Evolutionary conservation across 2,888 invertebrate genomes (phyloP), one percentile per base, ranked within the genome.

Genomic region (Dasypolia templi): DNA sequence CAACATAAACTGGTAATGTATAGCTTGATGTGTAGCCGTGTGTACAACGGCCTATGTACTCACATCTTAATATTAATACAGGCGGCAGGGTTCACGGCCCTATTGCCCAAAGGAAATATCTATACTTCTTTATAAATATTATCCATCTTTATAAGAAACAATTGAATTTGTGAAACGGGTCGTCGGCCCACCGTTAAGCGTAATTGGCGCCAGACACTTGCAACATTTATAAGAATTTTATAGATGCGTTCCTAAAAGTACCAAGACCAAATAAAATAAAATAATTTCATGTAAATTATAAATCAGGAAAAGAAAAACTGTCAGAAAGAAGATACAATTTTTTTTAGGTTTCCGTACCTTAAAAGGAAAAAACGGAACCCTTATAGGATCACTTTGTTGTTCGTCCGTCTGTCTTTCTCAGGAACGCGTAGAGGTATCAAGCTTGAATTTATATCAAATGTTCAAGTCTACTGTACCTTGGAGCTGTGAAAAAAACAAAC

Each of bases 61-160:
- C 14, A 65, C 35, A 42, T 12, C 22, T 59, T 44, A 51, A n/a
- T n/a, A n/a, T n/a, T n/a, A n/a, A n/a, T n/a, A n/a, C n/a, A n/a
- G n/a, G n/a, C n/a, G 4, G 0, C 6, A 44, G 17, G 55, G 77
- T 73, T 59, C 59, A 65, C 14, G 6, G 53, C 26, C 22, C 58
- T 64, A 53, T 32, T 12, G 42, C 46, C 32, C 42, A 59, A 42
- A 42, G 32, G 35, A 53, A 64, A 64, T 51, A 59, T 49, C 14
- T 49, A 46, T 58, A 59, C 26, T 59, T 32, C 17, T 17, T 26
- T n/a, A n/a, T n/a, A n/a, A n/a, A n/a, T n/a, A n/a, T n/a, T n/a
- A n/a, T n/a, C n/a, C n/a, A n/a, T n/a, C n/a, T n/a, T n/a, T 26
- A 1, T 26, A 49, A 22, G 11, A 49, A 22, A 49, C 2, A 35